These are phyloP conservation scores for Acipenser ruthenus DNA, from an alignment of 2,797 vertebrate genomes.

Conservation along the genomic window DNA sequence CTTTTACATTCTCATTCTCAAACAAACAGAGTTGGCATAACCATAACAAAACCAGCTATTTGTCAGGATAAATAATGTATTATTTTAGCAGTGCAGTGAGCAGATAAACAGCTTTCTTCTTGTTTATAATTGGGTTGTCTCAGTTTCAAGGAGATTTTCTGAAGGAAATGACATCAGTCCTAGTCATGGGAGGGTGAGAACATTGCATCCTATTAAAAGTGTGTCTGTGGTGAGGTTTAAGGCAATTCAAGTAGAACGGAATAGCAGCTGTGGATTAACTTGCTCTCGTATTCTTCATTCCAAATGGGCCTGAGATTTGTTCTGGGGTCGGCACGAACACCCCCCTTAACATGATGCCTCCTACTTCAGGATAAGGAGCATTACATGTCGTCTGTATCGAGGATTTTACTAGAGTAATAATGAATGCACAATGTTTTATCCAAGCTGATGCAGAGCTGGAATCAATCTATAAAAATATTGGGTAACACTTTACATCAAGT, in stretches of 20 bases:
- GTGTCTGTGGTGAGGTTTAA: neutral
- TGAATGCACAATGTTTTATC: too few relatives aligned
- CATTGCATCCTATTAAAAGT: neutral
- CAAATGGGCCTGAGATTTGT: neutral
- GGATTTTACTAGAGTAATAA: too few relatives aligned
- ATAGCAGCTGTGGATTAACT: neutral
- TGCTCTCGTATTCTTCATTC: conserved; percentile 6
- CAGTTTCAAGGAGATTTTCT: neutral
- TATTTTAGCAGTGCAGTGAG: too few relatives aligned
- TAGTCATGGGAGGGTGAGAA: neutral
- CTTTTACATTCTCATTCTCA: too few relatives aligned
- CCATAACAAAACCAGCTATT: too few relatives aligned
- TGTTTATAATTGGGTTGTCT: neutral
- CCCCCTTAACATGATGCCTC: too few relatives aligned
- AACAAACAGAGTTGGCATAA: too few relatives aligned
- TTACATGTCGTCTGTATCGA: neutral
- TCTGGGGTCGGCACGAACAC: neutral
- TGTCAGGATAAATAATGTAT: too few relatives aligned
- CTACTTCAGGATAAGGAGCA: neutral
- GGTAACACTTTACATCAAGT: too few relatives aligned
- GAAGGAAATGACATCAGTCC: neutral
- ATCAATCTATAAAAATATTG: too few relatives aligned
- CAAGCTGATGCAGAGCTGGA: too few relatives aligned
- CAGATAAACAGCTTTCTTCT: neutral
- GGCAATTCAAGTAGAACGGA: neutral